Conservation (phyloP, 2,888 invertebrate genomes). For the Rhingia campestris region DNA sequence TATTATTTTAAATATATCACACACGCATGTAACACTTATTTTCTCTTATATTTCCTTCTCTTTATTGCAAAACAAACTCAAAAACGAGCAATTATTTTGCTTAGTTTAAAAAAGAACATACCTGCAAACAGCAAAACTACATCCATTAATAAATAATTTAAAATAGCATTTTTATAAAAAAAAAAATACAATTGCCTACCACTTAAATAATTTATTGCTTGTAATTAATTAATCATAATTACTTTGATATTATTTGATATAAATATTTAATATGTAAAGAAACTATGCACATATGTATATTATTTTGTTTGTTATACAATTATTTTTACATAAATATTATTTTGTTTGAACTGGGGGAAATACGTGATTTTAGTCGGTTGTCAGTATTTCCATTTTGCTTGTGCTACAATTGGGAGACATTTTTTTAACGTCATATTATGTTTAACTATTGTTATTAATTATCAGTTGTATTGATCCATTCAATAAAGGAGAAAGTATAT, state of each 20-base stretch:
- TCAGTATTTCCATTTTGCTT: conserved; percentile 53
- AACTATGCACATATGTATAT: conserved; percentile 36
- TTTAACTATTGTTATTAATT: conserved; percentile 63
- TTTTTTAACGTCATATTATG: conserved; percentile 48
- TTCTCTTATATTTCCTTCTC: conserved; percentile 4
- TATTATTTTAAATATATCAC: conserved; percentile 48
- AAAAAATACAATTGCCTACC: conserved; percentile 43
- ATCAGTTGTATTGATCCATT: conserved; percentile 68
- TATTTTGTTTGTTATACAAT: conserved; percentile 33
- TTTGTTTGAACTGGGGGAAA: conserved; percentile 44
- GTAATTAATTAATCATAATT: conserved; percentile 61
- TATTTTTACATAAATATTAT: conserved; percentile 19
- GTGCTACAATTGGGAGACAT: conserved; percentile 45
- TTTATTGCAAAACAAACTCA: not conserved
- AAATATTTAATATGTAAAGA: conserved; percentile 42
- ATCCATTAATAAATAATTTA: conserved; percentile 9
- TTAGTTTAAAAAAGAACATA: conserved; percentile 28
- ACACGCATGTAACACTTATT: conserved; percentile 34
- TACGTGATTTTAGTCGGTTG: conserved; percentile 31
- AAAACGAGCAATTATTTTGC: not conserved
- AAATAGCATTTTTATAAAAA: conserved; percentile 1
- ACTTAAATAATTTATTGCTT: conserved; percentile 72
- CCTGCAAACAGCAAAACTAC: conserved; percentile 28
- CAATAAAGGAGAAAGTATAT: conserved; percentile 69
- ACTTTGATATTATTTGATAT: conserved; percentile 72